A percentile compares a stretch with the other conserved stretches of the same genome.
These are phyloP conservation scores for Trachythela sp. DNA, from an alignment of 64 coral and sea anemone genomes.

Conservation along the genomic window DNA sequence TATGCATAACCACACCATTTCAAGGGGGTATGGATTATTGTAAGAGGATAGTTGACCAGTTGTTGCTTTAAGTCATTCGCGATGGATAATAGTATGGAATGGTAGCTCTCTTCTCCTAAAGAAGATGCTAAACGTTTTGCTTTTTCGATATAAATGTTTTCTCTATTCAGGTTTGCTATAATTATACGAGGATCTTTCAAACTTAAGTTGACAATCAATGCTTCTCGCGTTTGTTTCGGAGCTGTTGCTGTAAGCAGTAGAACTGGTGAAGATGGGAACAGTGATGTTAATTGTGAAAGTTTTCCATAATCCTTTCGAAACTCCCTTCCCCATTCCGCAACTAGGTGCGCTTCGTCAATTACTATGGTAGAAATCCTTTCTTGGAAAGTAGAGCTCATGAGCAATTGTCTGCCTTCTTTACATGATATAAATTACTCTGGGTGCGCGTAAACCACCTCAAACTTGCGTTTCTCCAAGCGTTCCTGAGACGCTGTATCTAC, in stretches of 20 bases:
- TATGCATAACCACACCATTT: not conserved
- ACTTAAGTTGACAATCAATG: not conserved
- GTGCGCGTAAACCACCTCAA: conserved; percentile 43
- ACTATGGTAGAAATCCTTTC: conserved; percentile 18
- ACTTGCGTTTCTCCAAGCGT: not conserved
- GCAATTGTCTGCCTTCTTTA: conserved; percentile 34
- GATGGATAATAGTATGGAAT: conserved; percentile 30
- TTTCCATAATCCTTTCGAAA: conserved; percentile 33
- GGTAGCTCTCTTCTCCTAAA: conserved; percentile 10
- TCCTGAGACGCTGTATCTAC: not conserved
- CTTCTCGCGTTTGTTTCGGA: conserved; percentile 20
- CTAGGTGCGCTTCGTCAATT: conserved; percentile 50
- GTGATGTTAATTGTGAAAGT: conserved; percentile 19
- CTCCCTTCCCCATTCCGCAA: conserved; percentile 47
- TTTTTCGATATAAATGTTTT: conserved; percentile 41
- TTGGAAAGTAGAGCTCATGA: not conserved
- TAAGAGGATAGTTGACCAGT: not conserved
- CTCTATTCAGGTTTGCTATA: conserved; percentile 30
- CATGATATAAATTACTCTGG: conserved; percentile 49
- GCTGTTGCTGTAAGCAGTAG: conserved; percentile 43
- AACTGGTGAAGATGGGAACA: conserved; percentile 20
- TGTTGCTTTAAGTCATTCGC: conserved; percentile 6
- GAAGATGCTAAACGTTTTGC: conserved; percentile 18
- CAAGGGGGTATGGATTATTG: not conserved
- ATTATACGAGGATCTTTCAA: conserved; percentile 23